A percentile compares a stretch with the other conserved stretches of the same genome.
Evolutionary conservation across 2,888 invertebrate genomes (phyloP).

Genomic region (Notodonta dromedarius): DNA sequence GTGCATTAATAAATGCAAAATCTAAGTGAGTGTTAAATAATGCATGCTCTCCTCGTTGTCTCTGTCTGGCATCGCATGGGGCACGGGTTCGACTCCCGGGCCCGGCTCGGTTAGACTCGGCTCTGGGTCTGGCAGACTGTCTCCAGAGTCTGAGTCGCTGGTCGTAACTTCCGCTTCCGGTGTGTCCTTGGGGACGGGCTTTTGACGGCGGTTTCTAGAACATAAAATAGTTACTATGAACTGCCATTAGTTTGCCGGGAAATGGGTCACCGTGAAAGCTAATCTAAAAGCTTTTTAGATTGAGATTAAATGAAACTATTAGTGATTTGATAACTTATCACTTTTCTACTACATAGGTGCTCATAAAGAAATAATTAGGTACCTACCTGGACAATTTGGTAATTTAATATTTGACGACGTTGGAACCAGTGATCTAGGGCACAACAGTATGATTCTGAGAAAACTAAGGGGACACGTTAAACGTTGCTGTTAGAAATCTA

Average conservation of each 20-base stretch:
- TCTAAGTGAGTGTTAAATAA: conserved; percentile 42
- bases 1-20: no score
- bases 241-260: background rate
- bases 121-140: conserved; percentile 39
- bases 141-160: conserved; percentile 38
- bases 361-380: no score
- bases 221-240: background rate
- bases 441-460: no score
- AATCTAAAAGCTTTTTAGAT: no score
- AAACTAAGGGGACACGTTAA: no score
- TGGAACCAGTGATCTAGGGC: no score
- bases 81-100: conserved; percentile 25
- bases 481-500: no score
- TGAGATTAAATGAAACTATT: no score
- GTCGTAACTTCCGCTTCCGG: conserved; percentile 36
- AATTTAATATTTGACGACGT: no score
- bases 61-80: conserved; percentile 14
- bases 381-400: no score
- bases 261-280: background rate
- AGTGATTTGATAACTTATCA: no score
- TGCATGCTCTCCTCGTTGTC: conserved; percentile 40
- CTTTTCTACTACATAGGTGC: no score
- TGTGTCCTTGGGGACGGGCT: conserved; percentile 38
- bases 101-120: conserved; percentile 9
- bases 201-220: conserved; percentile 53